Evolutionary conservation across 2,113 vertebrate genomes (phyloP).

Genomic region (Chunga burmeisteri): DNA sequence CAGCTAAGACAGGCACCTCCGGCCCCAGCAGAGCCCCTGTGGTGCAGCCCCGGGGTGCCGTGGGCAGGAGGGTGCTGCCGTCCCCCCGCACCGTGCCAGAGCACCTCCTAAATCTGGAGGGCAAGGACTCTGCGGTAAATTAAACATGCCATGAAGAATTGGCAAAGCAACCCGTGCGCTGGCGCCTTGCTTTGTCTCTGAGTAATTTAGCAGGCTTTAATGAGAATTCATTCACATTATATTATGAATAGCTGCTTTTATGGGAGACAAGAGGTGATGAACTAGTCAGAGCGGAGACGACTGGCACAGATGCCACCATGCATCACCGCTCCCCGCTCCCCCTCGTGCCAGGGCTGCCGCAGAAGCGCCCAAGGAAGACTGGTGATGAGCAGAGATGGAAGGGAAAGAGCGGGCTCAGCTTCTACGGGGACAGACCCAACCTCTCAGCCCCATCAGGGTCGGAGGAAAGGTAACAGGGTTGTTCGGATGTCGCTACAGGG

Average conservation of each 20-base stretch:
- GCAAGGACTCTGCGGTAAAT: neutral
- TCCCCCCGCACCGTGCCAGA: neutral
- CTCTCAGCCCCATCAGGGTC: fast-evolving
- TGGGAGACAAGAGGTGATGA: constrained; percentile 17
- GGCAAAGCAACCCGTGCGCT: neutral
- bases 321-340: neutral
- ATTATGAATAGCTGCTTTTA: neutral
- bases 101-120: neutral
- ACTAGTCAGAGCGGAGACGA: neutral
- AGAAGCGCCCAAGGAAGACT: neutral
- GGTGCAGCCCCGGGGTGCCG: neutral
- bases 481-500: neutral
- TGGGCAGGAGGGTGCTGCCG: neutral
- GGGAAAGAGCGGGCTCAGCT: neutral
- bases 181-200: constrained; percentile 7
- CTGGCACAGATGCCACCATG: neutral
- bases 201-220: constrained; percentile 46
- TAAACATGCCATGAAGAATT: neutral
- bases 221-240: constrained; percentile 17
- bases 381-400: neutral
- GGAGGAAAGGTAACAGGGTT: fast-evolving
- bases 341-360: neutral
- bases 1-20: neutral
- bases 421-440: neutral
- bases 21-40: neutral